A percentile compares a stretch with the other conserved stretches of the same genome.
phyloP scores from a whole-genome alignment of 2,113 vertebrate species.

The Ophiodon elongatus region DNA sequence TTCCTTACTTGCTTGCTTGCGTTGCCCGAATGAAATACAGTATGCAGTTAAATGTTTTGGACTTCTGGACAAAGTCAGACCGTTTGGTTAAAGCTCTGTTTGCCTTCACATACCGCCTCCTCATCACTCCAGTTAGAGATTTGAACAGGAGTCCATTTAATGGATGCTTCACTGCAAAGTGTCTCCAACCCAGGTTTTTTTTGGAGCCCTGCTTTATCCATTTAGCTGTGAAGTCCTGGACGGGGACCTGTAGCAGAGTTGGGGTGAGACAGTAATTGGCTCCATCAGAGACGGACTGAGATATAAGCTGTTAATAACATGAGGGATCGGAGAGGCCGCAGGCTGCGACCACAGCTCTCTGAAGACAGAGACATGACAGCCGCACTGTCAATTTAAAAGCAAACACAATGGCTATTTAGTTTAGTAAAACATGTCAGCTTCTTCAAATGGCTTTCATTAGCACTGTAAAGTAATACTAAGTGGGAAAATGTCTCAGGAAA shows the following conservation, averaged over 20 bases:
- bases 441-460: not conserved
- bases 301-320: conserved; percentile 47
- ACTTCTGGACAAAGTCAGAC: not conserved
- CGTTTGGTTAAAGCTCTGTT: not conserved
- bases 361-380: conserved; percentile 19
- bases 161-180: conserved; percentile 1
- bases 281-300: conserved; percentile 31
- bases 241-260: conserved; percentile 24
- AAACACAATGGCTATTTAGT: not conserved
- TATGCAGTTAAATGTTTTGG: no score
- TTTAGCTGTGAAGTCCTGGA: conserved; percentile 14
- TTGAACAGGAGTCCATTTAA: not conserved
- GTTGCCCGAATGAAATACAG: no score
- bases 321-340: conserved; percentile 6
- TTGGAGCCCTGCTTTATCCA: conserved; percentile 7
- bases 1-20: no score
- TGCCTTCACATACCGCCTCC: not conserved
- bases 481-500: not conserved
- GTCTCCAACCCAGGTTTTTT: not conserved
- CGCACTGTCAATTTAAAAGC: not conserved
- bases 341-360: conserved; percentile 18
- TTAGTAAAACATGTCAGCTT: not conserved
- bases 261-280: conserved; percentile 36
- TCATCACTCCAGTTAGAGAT: not conserved
- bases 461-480: not conserved